Evolutionary conservation across 2,797 vertebrate species (phyloP).

Genomic region (Buceros bicornis): DNA sequence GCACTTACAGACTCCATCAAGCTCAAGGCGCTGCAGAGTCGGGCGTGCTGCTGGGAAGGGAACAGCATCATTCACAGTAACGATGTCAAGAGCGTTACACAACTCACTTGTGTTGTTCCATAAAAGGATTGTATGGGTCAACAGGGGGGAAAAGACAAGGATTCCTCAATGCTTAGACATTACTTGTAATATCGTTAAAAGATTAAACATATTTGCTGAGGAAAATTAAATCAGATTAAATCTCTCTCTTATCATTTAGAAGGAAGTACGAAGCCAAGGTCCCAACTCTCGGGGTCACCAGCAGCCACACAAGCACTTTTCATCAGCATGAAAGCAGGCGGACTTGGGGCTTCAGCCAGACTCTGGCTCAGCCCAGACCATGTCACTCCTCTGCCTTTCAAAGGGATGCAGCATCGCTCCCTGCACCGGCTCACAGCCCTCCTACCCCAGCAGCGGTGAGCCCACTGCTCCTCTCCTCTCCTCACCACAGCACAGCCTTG

Average conservation of each 20-base stretch:
- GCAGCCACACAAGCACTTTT: background rate
- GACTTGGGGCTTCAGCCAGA: background rate
- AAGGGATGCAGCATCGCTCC: background rate
- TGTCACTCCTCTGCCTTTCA: background rate
- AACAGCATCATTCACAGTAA: background rate
- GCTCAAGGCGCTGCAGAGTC: background rate
- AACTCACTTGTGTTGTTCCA: background rate
- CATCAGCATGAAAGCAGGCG: background rate
- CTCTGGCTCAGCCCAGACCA: background rate
- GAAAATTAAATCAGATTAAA: constrained; percentile 32
- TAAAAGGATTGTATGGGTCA: constrained; percentile 43
- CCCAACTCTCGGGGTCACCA: background rate
- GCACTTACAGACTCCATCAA: background rate
- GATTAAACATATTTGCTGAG: background rate
- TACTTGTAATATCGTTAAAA: constrained; percentile 27
- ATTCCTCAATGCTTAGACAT: background rate
- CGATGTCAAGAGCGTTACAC: background rate
- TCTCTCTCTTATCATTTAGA: background rate
- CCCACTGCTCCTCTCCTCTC: background rate
- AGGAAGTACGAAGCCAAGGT: background rate
- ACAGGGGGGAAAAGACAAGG: background rate
- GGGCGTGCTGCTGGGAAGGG: background rate
- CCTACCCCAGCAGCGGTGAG: background rate
- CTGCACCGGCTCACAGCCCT: background rate
- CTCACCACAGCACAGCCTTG: background rate